A percentile compares a stretch with the other conserved stretches of the same genome.
phyloP scores from a whole-genome alignment of 2,888 invertebrate genomes.

The Lasius platythorax region DNA sequence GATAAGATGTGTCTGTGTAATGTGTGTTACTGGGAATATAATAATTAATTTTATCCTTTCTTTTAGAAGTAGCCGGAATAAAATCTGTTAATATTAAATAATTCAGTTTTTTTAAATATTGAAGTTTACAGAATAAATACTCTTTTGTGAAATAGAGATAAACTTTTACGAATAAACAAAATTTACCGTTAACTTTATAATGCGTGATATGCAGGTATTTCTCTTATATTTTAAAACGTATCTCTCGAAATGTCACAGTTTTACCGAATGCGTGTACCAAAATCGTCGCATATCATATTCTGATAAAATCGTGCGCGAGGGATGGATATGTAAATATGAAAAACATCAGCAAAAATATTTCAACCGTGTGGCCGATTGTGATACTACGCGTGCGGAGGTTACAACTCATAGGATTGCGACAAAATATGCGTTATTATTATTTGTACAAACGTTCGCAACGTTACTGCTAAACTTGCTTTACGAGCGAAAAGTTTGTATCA shows the following conservation, averaged over 20 bases:
- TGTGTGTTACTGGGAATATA: background rate
- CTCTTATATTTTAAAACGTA: constrained; percentile 23
- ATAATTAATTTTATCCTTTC: background rate
- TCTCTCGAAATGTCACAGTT: constrained; percentile 6
- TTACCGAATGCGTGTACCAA: background rate
- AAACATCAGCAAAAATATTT: constrained; percentile 44
- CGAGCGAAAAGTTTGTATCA: constrained; percentile 42
- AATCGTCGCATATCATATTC: constrained; percentile 36
- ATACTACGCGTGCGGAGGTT: constrained; percentile 25
- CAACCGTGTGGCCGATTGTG: constrained; percentile 11
- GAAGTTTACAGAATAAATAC: background rate
- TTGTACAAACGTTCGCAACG: constrained; percentile 34
- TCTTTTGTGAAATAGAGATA: background rate
- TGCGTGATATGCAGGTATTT: background rate
- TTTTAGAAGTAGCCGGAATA: background rate
- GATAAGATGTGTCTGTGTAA: background rate
- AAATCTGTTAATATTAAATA: background rate
- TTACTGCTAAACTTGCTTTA: constrained; percentile 29
- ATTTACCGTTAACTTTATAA: constrained; percentile 1
- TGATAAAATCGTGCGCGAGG: constrained; percentile 29
- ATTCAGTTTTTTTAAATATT: background rate
- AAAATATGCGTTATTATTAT: constrained; percentile 44
- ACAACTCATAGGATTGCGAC: constrained; percentile 11
- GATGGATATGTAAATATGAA: constrained; percentile 37
- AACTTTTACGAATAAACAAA: background rate